Evolutionary conservation across 2,113 vertebrate genomes (phyloP), one percentile per base, ranked within the genome.

Genomic region (Oostethus manadensis): DNA sequence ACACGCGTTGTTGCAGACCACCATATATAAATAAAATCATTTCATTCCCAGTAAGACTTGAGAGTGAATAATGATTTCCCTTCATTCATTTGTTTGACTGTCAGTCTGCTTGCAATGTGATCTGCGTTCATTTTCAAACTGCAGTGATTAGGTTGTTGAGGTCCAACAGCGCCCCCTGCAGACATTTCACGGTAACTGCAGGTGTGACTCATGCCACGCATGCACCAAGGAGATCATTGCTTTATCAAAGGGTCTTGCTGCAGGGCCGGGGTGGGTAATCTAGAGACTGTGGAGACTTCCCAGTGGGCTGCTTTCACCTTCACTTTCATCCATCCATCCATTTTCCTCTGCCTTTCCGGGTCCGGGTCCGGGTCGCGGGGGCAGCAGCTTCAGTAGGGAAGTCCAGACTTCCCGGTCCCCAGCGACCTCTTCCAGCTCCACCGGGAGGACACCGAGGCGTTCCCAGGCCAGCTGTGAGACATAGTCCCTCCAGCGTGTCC

Each of bases 101-200:
- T 15, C 69, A 58, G 21, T 53, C 38, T 58, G 61, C 69, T 53
- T 60, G 64, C 60, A 65, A 75, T 77, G 59, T 56, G 66, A 67
- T 60, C 73, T 76, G 77, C 66, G 65, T 64, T 63, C 74, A 56
- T 70, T n/a, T 71, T 63, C 33, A 17, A 46, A 10, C 10, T 58
- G 51, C 43, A 10, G 13, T 1, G 0, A 0, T 57, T 15, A 14
- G 10, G 10, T 49, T 62, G 77, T 13, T 33, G 44, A 83, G 76
- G 81, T 77, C 21, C 81, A 84, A 89, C 82, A 89, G 86, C 76
- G 60, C 81, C 88, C 77, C 83, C 58, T 57, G 56, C 78, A 84
- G 86, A 42, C 38, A 54, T 3, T 1, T 0, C 0, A 4, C 10
- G 0, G 13, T 29, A 42, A 68, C 64, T 67, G 51, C 71, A 70